phyloP scores from a whole-genome alignment of 1,140 invertebrate species.

The Leptoteleia sp. region DNA sequence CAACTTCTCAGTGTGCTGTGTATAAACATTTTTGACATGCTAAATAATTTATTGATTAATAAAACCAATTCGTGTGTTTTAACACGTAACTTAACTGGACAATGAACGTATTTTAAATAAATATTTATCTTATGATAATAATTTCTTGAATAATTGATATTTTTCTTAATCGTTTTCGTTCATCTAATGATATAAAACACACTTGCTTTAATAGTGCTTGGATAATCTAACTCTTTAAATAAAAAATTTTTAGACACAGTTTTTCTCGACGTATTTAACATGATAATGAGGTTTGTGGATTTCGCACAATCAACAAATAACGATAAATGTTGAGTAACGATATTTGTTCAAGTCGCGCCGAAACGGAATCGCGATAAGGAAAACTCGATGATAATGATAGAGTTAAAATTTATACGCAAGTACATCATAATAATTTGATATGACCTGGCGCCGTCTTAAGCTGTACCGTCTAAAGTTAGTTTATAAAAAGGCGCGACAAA shows the following conservation, averaged over 20 bases:
- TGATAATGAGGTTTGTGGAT: conserved; percentile 44
- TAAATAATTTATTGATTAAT: too few relatives aligned
- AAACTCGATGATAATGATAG: conserved; percentile 58
- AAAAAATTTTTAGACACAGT: conserved; percentile 25
- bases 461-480: conserved; percentile 3
- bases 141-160: too few relatives aligned
- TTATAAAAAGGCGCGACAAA: not conserved
- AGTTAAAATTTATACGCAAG: conserved; percentile 3
- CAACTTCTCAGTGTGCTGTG: too few relatives aligned
- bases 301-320: conserved; percentile 41
- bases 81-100: too few relatives aligned
- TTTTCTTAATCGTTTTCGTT: not conserved
- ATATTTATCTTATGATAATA: too few relatives aligned
- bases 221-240: not conserved
- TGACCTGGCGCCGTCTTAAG: conserved; percentile 39
- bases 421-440: conserved; percentile 35
- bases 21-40: too few relatives aligned
- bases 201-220: not conserved
- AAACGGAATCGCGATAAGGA: conserved; percentile 57
- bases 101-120: too few relatives aligned
- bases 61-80: too few relatives aligned
- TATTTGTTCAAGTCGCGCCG: conserved; percentile 47
- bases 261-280: conserved; percentile 22
- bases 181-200: not conserved
- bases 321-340: conserved; percentile 52